Evolutionary conservation across 2,888 invertebrate species (phyloP).

Genomic region (Metalampra italica): DNA sequence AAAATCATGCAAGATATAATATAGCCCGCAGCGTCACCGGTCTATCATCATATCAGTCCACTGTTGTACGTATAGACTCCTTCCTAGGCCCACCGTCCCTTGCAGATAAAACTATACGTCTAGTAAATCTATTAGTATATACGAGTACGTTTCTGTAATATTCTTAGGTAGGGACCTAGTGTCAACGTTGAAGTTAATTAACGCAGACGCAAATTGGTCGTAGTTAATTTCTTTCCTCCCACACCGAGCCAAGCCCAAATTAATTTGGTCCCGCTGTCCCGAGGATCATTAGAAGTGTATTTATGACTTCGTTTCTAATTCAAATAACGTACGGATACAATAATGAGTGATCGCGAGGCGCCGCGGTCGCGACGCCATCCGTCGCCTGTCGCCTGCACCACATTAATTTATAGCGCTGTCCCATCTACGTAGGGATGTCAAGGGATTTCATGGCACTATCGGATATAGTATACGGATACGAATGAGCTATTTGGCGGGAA

Average conservation of each 20-base stretch:
- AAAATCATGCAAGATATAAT: no score
- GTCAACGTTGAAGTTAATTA: no score
- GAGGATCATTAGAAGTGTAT: conserved; percentile 3
- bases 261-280: neutral
- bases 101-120: no score
- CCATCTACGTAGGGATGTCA: neutral
- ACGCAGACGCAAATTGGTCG: no score
- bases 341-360: conserved; percentile 21
- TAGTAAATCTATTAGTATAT: no score
- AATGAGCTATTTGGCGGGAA: no score
- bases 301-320: conserved; percentile 7
- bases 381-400: conserved; percentile 22
- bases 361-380: conserved; percentile 19
- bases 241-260: neutral
- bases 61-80: no score
- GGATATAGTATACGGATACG: neutral
- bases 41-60: no score
- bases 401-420: conserved; percentile 31
- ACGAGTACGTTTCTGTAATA: no score
- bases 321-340: conserved; percentile 13
- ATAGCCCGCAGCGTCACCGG: no score
- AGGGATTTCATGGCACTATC: neutral
- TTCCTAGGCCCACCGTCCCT: no score
- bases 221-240: neutral
- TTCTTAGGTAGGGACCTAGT: no score